Conservation (phyloP, 2,888 invertebrate genomes). For the Ochropleura plecta region DNA sequence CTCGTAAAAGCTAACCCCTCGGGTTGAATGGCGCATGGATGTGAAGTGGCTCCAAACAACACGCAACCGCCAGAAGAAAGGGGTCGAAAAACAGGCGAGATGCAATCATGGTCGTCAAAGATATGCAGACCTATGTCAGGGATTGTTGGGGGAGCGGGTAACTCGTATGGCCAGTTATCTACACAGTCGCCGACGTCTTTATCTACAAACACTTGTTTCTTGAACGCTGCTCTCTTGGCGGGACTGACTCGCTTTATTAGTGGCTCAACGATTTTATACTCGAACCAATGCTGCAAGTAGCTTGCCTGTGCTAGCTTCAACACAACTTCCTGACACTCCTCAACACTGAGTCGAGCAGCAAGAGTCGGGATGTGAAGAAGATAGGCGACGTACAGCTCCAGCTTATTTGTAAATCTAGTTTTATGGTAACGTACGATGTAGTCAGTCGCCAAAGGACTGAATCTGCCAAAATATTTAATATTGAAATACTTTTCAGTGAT, state of each 20-base stretch:
- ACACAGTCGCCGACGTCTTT: constrained; percentile 70
- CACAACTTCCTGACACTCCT: constrained; percentile 75
- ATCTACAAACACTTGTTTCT: constrained; percentile 75
- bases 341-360: constrained; percentile 69
- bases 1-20: neutral
- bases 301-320: constrained; percentile 73
- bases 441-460: constrained; percentile 70
- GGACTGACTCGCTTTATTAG: constrained; percentile 72
- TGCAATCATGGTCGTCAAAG: constrained; percentile 55
- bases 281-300: constrained; percentile 72
- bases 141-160: constrained; percentile 50
- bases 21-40: neutral
- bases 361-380: constrained; percentile 75
- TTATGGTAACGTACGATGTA: constrained; percentile 74
- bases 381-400: constrained; percentile 74
- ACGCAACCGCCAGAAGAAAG: neutral
- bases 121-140: constrained; percentile 23
- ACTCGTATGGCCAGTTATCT: constrained; percentile 71
- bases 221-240: constrained; percentile 70
- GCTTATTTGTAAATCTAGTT: constrained; percentile 71
- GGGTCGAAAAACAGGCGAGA: neutral
- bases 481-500: constrained; percentile 75
- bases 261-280: constrained; percentile 75
- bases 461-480: constrained; percentile 39
- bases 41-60: neutral